Percentiles rank a stretch among this genome's conserved stretches.
These are phyloP conservation scores for Branchipolynoe longqiensis DNA, from an alignment of 2,888 invertebrate genomes.

Conservation along the genomic window DNA sequence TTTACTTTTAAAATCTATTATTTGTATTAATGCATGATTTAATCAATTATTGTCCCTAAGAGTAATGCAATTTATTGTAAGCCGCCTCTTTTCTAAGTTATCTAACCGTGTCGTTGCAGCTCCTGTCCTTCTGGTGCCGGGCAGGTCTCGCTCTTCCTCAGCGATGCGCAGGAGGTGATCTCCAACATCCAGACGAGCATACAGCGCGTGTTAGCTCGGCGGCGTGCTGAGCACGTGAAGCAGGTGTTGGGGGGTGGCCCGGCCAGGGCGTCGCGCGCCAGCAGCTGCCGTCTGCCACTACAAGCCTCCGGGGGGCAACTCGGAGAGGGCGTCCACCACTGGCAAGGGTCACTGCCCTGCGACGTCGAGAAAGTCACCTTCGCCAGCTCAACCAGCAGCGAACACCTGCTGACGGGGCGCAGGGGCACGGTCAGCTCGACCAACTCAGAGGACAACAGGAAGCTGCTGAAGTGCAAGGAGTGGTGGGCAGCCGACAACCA, in stretches of 20 bases:
- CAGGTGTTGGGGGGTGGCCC: not conserved
- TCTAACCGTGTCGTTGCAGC: not conserved
- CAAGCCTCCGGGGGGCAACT: not conserved
- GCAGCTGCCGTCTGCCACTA: not conserved
- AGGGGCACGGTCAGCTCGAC: not conserved
- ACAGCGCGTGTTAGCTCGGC: not conserved
- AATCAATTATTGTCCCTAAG: no score
- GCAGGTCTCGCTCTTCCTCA: conserved; percentile 6
- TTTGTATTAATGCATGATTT: no score
- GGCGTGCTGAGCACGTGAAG: not conserved
- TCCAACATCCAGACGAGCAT: conserved; percentile 1
- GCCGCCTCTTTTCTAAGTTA: no score
- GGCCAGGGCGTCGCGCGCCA: not conserved
- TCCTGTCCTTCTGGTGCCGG: conserved; percentile 10
- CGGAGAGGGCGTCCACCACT: not conserved
- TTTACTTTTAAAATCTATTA: no score
- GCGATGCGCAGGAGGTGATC: conserved; percentile 22
- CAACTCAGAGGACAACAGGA: not conserved
- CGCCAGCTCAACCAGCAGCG: not conserved
- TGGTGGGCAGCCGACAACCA: not conserved
- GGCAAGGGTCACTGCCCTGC: conserved; percentile 8
- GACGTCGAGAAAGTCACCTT: conserved; percentile 1
- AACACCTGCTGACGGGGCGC: not conserved
- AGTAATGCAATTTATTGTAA: no score
- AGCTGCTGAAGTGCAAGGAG: not conserved